Evolutionary conservation across 2,113 vertebrate species (phyloP), one percentile per base, ranked within the genome.

Genomic region (Cyprinodon tularosa): DNA sequence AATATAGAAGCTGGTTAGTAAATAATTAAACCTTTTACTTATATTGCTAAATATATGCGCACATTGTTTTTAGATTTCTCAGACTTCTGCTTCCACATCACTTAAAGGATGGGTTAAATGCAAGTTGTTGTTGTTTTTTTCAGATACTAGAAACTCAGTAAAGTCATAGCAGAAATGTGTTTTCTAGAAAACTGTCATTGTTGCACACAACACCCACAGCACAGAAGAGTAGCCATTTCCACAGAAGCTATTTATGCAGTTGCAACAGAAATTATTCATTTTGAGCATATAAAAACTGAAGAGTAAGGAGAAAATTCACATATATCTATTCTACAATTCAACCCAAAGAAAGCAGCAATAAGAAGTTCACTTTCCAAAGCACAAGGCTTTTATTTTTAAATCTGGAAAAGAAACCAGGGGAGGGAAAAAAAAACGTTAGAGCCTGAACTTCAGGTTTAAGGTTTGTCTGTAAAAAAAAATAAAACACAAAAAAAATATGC

Each of bases 21-120:
- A 63, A 71, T 80, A 48, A 44, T 64, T 7, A 45, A 15, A 12
- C 36, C 36, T 72, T 62, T 57, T 62, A 38, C 45, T 60, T 61
- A 45, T n/a, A 15, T n/a, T 50, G 17, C 42, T 40, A 29, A 17
- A 44, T 71, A 44, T 36, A 0, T 12, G 42, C 3, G 37, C 60
- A 60, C 9, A 45, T n/a, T n/a, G n/a, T 62, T 64, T 69, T 0
- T 42, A 44, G 9, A 48, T 36, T 53, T 37, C 39, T 40, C 40
- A 42, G 14, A 70, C 61, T 65, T 44, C 12, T 68, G 38, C 14
- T 13, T 4, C 65, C 12, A n/a, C 29, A 36, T 29, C 47, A 57
- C 39, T 8, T 61, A 38, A 65, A 15, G 47, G 17, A 39, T 29
- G 67, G 48, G 59, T 36, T 57, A 50, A 67, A 70, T 4, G 8